Evolutionary conservation across 2,888 invertebrate species (phyloP).

Genomic region (Drosophila subquinaria): DNA sequence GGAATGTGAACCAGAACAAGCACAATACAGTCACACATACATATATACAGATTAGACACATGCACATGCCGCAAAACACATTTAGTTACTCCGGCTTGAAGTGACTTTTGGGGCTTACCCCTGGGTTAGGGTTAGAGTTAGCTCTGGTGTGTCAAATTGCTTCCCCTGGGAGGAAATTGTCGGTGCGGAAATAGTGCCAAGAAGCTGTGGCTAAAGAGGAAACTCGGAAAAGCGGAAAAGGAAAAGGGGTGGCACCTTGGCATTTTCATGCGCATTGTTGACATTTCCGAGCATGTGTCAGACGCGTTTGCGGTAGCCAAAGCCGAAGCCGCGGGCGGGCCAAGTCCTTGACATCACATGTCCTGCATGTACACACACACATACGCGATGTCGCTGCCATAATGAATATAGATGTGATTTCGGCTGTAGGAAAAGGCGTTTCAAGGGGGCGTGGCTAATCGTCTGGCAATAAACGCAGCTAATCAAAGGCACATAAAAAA

Average conservation of each 20-base stretch:
- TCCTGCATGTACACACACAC: conserved; percentile 40
- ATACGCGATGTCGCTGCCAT: conserved; percentile 53
- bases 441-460: conserved; percentile 78
- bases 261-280: conserved; percentile 83
- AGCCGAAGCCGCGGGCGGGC: conserved; percentile 30
- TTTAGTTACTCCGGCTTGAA: conserved; percentile 60
- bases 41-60: conserved; percentile 28
- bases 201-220: conserved; percentile 32
- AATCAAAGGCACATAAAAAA: conserved; percentile 68
- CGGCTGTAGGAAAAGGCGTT: conserved; percentile 57
- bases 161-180: conserved; percentile 82
- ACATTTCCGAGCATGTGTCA: conserved; percentile 83
- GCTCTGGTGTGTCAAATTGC: conserved; percentile 77
- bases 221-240: conserved; percentile 13
- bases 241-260: conserved; percentile 66
- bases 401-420: conserved; percentile 85
- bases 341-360: conserved; percentile 63
- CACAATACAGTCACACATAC: conserved; percentile 23
- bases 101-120: conserved; percentile 59
- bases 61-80: conserved; percentile 61
- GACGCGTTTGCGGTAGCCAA: conserved; percentile 33
- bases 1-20: conserved; percentile 54
- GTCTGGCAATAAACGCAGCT: conserved; percentile 68
- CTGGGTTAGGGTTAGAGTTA: conserved; percentile 37
- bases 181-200: conserved; percentile 69